Evolutionary conservation across 2,797 vertebrate species (phyloP), one percentile per base, ranked within the genome.

Genomic region (Muscicapa striata): DNA sequence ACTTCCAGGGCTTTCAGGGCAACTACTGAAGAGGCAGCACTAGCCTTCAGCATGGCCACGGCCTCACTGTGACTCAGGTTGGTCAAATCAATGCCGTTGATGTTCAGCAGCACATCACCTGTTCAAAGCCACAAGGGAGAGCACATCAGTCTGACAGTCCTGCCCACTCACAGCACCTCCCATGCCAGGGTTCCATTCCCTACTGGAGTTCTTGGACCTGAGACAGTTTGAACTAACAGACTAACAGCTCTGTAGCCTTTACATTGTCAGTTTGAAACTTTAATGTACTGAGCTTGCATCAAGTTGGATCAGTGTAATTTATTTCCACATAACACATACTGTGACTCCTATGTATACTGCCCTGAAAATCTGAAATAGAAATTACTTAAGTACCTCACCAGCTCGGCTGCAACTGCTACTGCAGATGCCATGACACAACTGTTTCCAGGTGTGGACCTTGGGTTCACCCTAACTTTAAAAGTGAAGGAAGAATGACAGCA

Each of bases 81-180:
- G 40, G 99, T 99, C 97, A 99, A 68, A 91, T 99, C 99, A 58
- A 99, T 98, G 64, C 99, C 98, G 2, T 99, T 99, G 97, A 99
- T 99, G 77, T 99, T 99, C 95, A 99, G 97, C 92, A 99, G 97
- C 51, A 99, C 98, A 48, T 99, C 99, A 40, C 99, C 99, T 99
- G 94, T 79, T 48, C 38, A 72, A 72, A 90, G 80, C 30, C 3
- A 0, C 3, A 18, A 68, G 67, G 5, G 43, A 78, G 46, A 86
- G 49, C 68, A 49, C 34, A 23, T 74, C 52, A 70, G 40, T 23
- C 64, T 45, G 34, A 67, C 62, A 61, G 36, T 18, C 3, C 1
- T 23, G 66, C 80, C 46, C 38, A 38, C 26, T 3, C 6, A 58
- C 34, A 58, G 75, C 68, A 84, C 45, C 49, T 87, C 70, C 59